These are phyloP conservation scores for Andrena bicolor DNA, from an alignment of 2,888 invertebrate genomes.

Conservation along the genomic window DNA sequence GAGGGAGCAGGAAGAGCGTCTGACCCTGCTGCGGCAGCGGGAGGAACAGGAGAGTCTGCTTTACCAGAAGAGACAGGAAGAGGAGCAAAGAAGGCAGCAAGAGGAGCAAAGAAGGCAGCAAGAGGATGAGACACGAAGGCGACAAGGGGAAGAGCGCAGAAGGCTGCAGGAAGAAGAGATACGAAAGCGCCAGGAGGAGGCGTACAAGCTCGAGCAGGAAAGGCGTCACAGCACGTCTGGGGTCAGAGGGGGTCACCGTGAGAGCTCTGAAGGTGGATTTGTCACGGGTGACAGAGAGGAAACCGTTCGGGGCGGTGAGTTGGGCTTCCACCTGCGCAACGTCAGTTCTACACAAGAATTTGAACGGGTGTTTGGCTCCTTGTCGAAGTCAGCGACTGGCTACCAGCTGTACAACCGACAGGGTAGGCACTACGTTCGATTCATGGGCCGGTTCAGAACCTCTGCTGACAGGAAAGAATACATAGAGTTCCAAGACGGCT, in stretches of 20 bases:
- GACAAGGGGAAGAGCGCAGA: slow-evolving; percentile 52
- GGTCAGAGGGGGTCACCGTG: slow-evolving; percentile 24
- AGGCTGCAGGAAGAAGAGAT: slow-evolving; percentile 46
- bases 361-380: slow-evolving; percentile 70
- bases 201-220: slow-evolving; percentile 74
- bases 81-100: slow-evolving; percentile 21
- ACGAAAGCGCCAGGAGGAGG: slow-evolving; percentile 56
- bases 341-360: slow-evolving; percentile 73
- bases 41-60: slow-evolving; percentile 48
- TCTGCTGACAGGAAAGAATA: slow-evolving; percentile 73
- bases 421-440: slow-evolving; percentile 76
- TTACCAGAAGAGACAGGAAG: slow-evolving; percentile 40
- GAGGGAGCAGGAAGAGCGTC: slow-evolving; percentile 46
- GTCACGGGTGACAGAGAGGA: slow-evolving; percentile 79
- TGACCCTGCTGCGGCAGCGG: slow-evolving; percentile 46
- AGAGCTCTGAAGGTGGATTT: slow-evolving; percentile 38
- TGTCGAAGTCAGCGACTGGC: slow-evolving; percentile 71
- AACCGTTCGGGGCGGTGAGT: slow-evolving; percentile 66
- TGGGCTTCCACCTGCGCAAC: slow-evolving; percentile 71
- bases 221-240: slow-evolving; percentile 53
- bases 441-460: slow-evolving; percentile 74
- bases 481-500: slow-evolving; percentile 78
- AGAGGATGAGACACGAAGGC: slow-evolving; percentile 50
- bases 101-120: slow-evolving; percentile 34
- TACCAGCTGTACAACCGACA: slow-evolving; percentile 71